Base-by-base conservation (phyloP, 1,140 invertebrate genomes). In the Eurosta solidaginis region DNA sequence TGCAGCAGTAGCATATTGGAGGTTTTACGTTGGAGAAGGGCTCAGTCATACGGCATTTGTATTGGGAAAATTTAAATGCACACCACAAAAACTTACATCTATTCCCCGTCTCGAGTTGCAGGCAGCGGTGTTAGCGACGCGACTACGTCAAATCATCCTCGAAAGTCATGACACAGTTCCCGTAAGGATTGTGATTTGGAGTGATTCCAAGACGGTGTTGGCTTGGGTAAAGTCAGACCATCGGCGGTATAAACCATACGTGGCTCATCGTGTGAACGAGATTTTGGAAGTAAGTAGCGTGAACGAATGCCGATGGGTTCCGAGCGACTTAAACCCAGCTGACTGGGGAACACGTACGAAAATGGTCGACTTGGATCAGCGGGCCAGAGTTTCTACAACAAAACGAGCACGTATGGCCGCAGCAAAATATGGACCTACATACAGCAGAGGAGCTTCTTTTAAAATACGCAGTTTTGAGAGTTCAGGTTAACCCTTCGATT, bases 71-170 rank as follows among this genome's bases (percentile, higher is more conserved):
- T n/a, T n/a, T n/a, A n/a, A n/a, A n/a, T n/a, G n/a, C n/a, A n/a
- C n/a, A n/a, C 59, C 78, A 20, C 36, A 77, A 59, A 76, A 73
- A 7, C 63, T 59, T 17, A 44, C 77, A 20, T 84, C 85, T 3
- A 84, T 89, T 44, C 88, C 88, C 0, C 78, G 87, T 17, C 76
- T 89, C 1, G 88, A 89, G 78, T 78, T 89, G 3, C 82, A 88
- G 52, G 88, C 86, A 3, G 88, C 88, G 20, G 78, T 79, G 3
- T 25, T 76, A 3, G 63, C 75, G 27, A 59, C 49, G 3, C 14
- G 78, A 10, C 22, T 79, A 20, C 44, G 49, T 12, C 27, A 74
- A 0, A 74, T 22, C 36, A 33, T 79, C 14, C 17, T 12, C 2
- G 22, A 50, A 36, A 27, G 42, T 50, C 27, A 74, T 9, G 29